Base-by-base conservation (phyloP, 2,797 vertebrate genomes). In the Propithecus perrieri region DNA sequence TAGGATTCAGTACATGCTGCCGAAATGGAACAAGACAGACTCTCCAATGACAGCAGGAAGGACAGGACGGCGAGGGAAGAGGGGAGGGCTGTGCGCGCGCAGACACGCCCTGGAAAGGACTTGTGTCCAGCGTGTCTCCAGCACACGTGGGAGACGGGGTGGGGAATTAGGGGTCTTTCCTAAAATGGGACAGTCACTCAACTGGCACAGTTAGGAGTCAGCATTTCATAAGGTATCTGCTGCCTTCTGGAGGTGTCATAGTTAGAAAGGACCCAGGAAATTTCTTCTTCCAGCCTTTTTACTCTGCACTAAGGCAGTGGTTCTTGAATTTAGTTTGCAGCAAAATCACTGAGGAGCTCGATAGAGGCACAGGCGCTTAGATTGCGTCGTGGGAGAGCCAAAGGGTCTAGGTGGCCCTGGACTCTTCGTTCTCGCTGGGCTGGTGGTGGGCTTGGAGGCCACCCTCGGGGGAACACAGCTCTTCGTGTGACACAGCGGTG, bases 61-160 rank as follows among this genome's bases (percentile, higher is more conserved):
- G 74, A 75, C 26, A 28, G 61, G 28, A 65, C 30, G 55, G n/a
- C 4, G 20, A 26, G 6, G 7, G 11, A 48, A 1, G 50, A 7
- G 33, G 7, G 26, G 1, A 4, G 1, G 0, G 28, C 2, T 22
- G 4, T 41, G 35, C 5, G 43, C 5, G 2, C 22, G 10, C 0
- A 18, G 67, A 15, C 6, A 0, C 11, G 0, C 28, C 6, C 5
- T 9, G 1, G 14, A 22, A 15, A n/a, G 46, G 4, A 28, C 33
- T 30, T 22, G 5, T 6, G n/a, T 7, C 8, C 15, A 28, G 74
- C 76, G 22, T 38, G 55, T 18, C 74, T 6, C 24, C 24, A 24
- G 18, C 17, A 26, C 55, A 17, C 0, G 4, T 46, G 12, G 59
- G 43, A 22, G 3, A 2, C 2, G 0, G 26, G 28, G 41, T 15